Percentiles rank a stretch among this genome's conserved stretches.
Evolutionary conservation across 2,888 invertebrate species (phyloP).

Genomic region (Caenorhabditis sp.): DNA sequence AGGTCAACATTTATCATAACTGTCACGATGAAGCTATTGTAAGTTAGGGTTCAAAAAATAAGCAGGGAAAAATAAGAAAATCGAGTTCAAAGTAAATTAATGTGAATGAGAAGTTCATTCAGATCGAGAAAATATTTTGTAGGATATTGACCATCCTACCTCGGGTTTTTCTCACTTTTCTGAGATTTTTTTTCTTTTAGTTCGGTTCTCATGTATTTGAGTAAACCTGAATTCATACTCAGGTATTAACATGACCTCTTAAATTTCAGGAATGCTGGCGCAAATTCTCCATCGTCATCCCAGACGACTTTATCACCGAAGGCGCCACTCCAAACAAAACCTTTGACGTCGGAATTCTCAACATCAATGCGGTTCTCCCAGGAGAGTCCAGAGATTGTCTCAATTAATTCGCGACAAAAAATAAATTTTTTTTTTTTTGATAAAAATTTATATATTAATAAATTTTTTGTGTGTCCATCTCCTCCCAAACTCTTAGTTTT

Average conservation of each 20-base stretch:
- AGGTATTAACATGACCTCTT: too few species aligned
- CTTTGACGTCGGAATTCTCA: constrained; percentile 63
- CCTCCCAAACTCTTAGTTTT: constrained; percentile 7
- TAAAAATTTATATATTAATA: neutral
- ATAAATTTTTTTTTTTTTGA: neutral
- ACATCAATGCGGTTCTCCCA: constrained; percentile 60
- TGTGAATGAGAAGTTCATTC: too few species aligned
- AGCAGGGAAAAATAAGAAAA: too few species aligned
- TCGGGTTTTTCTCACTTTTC: constrained; percentile 8
- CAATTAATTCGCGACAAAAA: constrained; percentile 39
- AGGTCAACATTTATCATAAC: constrained; percentile 65
- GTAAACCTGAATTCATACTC: neutral
- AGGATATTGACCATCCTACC: too few species aligned
- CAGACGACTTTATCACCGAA: constrained; percentile 59
- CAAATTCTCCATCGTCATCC: constrained; percentile 61
- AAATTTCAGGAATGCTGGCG: constrained; percentile 65
- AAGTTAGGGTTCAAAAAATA: too few species aligned
- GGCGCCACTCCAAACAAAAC: constrained; percentile 54
- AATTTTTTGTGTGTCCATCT: constrained; percentile 1
- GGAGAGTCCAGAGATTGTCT: constrained; percentile 65
- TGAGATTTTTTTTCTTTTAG: too few species aligned
- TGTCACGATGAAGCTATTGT: constrained; percentile 60
- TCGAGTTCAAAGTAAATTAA: too few species aligned
- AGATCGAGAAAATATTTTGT: too few species aligned
- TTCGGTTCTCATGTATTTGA: too few species aligned